Percentiles rank a stretch among this genome's conserved stretches.
These are phyloP conservation scores for Hybognathus amarus DNA, from an alignment of 2,797 vertebrate genomes.

Conservation along the genomic window DNA sequence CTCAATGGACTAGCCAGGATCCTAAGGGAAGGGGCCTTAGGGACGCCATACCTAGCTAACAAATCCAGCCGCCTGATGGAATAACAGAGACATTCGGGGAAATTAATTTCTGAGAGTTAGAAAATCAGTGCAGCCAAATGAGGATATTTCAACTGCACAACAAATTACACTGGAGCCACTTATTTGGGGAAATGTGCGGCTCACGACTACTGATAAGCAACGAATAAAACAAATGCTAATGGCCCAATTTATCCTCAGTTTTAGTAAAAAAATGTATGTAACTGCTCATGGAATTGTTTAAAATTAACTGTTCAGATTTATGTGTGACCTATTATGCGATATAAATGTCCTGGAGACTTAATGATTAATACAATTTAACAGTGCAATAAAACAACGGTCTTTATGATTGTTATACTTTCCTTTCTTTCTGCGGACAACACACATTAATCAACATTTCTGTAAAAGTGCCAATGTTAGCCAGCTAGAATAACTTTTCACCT, in stretches of 20 bases:
- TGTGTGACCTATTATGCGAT: not conserved
- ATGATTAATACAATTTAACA: not conserved
- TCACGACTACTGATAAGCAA: not conserved
- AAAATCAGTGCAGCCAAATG: constrained; percentile 11
- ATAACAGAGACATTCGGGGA: constrained; percentile 22
- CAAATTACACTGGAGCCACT: constrained; percentile 4
- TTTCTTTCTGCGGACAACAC: too few relatives aligned
- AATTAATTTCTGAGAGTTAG: constrained; percentile 11
- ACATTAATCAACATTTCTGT: too few relatives aligned
- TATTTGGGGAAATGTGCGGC: not conserved
- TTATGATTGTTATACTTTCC: not conserved
- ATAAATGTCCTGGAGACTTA: not conserved
- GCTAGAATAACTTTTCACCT: too few relatives aligned
- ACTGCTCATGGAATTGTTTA: not conserved
- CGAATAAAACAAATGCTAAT: not conserved
- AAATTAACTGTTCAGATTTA: not conserved
- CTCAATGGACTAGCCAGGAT: constrained; percentile 44
- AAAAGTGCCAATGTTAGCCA: too few relatives aligned
- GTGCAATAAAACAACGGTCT: not conserved
- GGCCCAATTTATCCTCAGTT: not conserved
- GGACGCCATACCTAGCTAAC: constrained; percentile 20
- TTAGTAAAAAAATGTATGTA: not conserved
- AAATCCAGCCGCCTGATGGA: not conserved
- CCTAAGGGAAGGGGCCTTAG: constrained; percentile 24
- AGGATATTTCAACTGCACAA: not conserved